These are phyloP conservation scores for Dicrurus megarhynchus DNA, from an alignment of 2,113 vertebrate genomes.

Conservation along the genomic window DNA sequence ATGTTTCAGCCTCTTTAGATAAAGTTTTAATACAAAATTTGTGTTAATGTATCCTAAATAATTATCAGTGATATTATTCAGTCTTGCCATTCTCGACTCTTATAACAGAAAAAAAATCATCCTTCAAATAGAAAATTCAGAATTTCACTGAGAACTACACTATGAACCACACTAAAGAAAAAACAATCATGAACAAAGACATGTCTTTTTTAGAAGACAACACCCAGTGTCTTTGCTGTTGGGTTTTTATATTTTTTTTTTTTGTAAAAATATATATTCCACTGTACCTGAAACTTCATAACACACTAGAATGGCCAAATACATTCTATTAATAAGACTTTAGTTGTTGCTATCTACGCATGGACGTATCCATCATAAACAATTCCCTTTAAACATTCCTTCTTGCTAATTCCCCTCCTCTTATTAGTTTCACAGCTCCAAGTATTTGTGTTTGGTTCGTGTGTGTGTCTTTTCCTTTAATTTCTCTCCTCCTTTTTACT, in stretches of 20 bases:
- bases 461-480: neutral
- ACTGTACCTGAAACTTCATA: neutral
- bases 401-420: neutral
- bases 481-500: neutral
- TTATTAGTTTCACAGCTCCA: neutral
- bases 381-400: neutral
- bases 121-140: neutral
- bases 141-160: neutral
- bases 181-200: neutral
- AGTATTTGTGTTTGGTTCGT: neutral
- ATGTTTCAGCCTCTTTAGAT: neutral
- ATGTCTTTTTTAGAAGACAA: neutral
- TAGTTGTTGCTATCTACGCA: neutral
- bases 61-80: neutral
- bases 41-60: neutral
- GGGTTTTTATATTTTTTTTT: neutral
- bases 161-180: neutral
- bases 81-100: neutral
- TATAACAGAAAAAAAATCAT: neutral
- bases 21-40: neutral
- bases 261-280: neutral
- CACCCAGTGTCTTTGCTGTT: rapidly evolving
- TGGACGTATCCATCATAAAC: neutral
- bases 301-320: neutral
- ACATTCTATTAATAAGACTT: neutral